Base-by-base conservation (phyloP, 2,113 vertebrate genomes). In the Probosciger aterrimus region DNA sequence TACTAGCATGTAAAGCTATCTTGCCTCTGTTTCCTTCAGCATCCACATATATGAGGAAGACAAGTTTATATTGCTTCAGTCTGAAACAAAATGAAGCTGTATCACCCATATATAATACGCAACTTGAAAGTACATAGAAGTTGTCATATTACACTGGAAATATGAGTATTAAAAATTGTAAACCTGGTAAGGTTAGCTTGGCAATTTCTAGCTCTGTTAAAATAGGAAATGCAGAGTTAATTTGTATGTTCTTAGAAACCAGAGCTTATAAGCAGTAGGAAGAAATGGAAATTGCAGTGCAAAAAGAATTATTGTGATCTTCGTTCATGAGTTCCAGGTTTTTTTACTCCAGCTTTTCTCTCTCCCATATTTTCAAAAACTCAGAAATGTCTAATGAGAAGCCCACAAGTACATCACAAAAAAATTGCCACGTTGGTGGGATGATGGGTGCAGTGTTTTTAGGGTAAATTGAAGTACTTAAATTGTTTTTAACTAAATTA, bases 291-390 rank as follows among this genome's bases (percentile, higher is more conserved):
- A 63, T 41, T 37, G 17, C 41, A 57, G 14, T 62, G 31, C 18
- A 30, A 74, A 86, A 91, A 76, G 2, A 49, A 64, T 53, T 11
- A 28, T 37, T 71, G 44, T 79, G 6, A 28, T 77, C 7, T 37
- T 65, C 0, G 0, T 22, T 86, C 33, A 6, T 3, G 2, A 85
- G 33, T 83, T 86, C 24, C 16, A 39, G 20, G 13, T 41, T n/a
- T 28, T 67, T 43, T 63, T 64, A 24, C 19, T 39, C 4, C 31
- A 67, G 5, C 25, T 88, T 88, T 91, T 63, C 27, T 73, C 16
- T 84, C 10, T 71, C 10, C 19, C 4, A 4, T 81, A 8, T 64
- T 91, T 88, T 74, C 41, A 39, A 63, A 50, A 88, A 59, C 39
- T 60, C 11, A 23, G 25, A 80, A 86, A 18, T 33, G 6, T 31